Base-by-base conservation (phyloP, 2,113 vertebrate species). In the Anseranas semipalmata region DNA sequence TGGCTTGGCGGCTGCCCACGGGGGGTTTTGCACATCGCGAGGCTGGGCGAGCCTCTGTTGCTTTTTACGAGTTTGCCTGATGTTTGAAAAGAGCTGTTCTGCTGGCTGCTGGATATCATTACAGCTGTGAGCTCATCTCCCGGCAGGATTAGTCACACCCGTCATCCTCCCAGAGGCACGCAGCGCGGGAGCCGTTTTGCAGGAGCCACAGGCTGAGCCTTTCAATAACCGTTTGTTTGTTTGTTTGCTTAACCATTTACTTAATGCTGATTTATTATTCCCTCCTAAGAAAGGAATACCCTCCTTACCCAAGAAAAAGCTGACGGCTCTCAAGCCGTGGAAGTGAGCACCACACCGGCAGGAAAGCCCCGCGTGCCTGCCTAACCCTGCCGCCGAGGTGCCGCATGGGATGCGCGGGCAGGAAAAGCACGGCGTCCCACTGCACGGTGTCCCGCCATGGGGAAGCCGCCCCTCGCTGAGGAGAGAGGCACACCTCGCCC, bases 381-480 rank as follows among this genome's bases (percentile, higher is more conserved):
- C 7, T 14, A 24, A 50, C 10, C 5, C 7, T 52, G 35, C 27
- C 32, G 32, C 8, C 35, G 24, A 21, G 24, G 13, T 39, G 32
- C 62, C 19, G 22, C 15, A 6, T 37, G 28, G 10, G 58, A 72
- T 14, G 53, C 2, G 12, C 1, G 37, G 28, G 43, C 20, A 62
- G 9, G 41, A 39, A 76, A 94, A 66, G 39, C 11, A 43, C 0
- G 0, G 12, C 3, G 11, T 39, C 15, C 18, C 8, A n/a, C n/a
- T n/a, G n/a, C n/a, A n/a, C n/a, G n/a, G n/a, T n/a, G n/a, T n/a
- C n/a, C n/a, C n/a, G n/a, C n/a, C n/a, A n/a, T n/a, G n/a, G n/a
- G n/a, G n/a, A n/a, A n/a, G n/a, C n/a, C n/a, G n/a, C n/a, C n/a
- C n/a, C n/a, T n/a, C n/a, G n/a, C n/a, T n/a, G n/a, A n/a, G 28